phyloP scores from a whole-genome alignment of 2,888 invertebrate species.

The Synanthedon vespiformis region DNA sequence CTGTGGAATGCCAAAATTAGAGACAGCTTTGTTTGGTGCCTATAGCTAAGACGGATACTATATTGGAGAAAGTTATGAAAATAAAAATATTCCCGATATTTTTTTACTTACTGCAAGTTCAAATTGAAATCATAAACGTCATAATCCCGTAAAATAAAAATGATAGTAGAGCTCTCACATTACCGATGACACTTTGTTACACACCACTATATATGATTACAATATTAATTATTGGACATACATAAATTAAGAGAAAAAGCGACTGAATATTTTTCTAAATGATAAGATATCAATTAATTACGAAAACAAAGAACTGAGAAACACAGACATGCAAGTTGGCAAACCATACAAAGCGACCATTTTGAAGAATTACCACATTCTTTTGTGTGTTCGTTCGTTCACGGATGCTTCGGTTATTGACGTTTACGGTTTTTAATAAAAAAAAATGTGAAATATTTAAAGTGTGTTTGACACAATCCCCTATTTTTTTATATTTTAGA shows the following conservation, averaged over 20 bases:
- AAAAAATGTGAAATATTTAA: too few species aligned
- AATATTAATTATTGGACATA: constrained; percentile 24
- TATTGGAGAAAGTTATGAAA: constrained; percentile 10
- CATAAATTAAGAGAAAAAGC: constrained; percentile 23
- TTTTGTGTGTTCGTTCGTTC: constrained; percentile 47
- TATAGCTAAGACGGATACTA: constrained; percentile 10
- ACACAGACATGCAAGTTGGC: constrained; percentile 72
- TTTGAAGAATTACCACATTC: constrained; percentile 81
- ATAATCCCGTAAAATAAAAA: constrained; percentile 57
- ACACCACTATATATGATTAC: constrained; percentile 33
- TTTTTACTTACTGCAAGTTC: constrained; percentile 41
- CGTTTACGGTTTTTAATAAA: constrained; percentile 17
- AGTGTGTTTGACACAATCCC: not conserved
- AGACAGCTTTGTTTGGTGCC: constrained; percentile 42
- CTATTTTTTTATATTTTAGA: not conserved
- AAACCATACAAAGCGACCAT: constrained; percentile 78
- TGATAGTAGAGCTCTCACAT: constrained; percentile 64
- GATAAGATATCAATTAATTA: constrained; percentile 35
- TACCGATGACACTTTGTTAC: constrained; percentile 64
- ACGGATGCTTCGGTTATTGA: constrained; percentile 38
- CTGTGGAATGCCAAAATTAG: constrained; percentile 66
- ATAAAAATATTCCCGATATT: constrained; percentile 37
- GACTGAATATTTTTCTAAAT: constrained; percentile 26
- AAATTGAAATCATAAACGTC: constrained; percentile 46
- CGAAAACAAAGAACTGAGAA: constrained; percentile 67